Base-by-base conservation (phyloP, 2,113 vertebrate genomes). In the Oncorhynchus nerka region DNA sequence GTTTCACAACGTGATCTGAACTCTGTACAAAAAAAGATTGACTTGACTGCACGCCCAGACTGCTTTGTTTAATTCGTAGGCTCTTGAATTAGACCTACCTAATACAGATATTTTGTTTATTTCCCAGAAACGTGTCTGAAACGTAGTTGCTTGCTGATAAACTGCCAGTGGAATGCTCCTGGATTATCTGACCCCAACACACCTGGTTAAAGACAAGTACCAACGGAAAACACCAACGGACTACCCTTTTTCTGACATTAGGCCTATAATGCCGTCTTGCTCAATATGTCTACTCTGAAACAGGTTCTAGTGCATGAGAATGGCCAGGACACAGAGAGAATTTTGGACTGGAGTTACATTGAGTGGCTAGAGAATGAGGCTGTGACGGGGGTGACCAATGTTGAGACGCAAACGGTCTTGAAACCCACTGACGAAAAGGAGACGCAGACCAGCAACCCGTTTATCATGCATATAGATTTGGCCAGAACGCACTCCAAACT, bases 391-490 rank as follows among this genome's bases (percentile, higher is more conserved):
- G 78, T 84, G 74, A 82, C 49, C 0, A 76, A 87, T 4, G 90
- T 81, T 20, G 77, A 92, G 64, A 94, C 94, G 0, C 94, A 94
- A 84, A 94, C 93, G 0, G 84, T 84, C 61, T 12, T 4, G 0
- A 59, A 68, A 24, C 7, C 76, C 16, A 57, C 51, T 1, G 79
- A 88, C 71, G 81, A 94, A 84, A 90, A 90, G 86, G 87, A 86
- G 81, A 85, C 84, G 16, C 94, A 94, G 82, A 94, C 94, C 45
- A 89, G 86, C 81, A 89, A 30, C 74, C 91, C 92, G 0, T 75
- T 92, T 51, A 83, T 94, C 45, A 90, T 93, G 92, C 91, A 90
- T 70, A 90, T 93, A 68, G 92, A 94, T 62, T 81, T 93, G 3
- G 78, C 75, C 16, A 83, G 91, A 80, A 90, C 85, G 0, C 75